Base-by-base conservation (phyloP, 2,888 invertebrate species). In the Synanthedon tipuliformis region DNA sequence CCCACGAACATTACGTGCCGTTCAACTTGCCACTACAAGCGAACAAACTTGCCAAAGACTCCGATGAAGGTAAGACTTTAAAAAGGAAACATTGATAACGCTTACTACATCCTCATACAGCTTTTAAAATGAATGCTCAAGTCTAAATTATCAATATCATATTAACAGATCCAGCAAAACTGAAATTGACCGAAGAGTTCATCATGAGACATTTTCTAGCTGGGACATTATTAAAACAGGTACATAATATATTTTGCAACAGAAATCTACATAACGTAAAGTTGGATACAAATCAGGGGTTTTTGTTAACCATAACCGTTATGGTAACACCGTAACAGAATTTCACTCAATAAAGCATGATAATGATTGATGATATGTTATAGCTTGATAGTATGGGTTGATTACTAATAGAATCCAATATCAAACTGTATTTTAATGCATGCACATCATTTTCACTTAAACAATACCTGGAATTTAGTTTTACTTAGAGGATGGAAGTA, bases 1-100 rank as follows among this genome's bases (percentile, higher is more conserved):
- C 93, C 41, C 98, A 99, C 71, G 98, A 99, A 74, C 98, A 99
- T 78, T 98, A 93, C 73, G 92, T 98, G 52, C 94, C 96, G 0
- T 92, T 98, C 66, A 97, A 97, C 80, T 89, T 98, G 68, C 98
- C 98, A 4, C 89, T 96, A 61, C 91, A 92, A 71, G 90, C 91
- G 51, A 90, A 89, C 54, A 81, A 80, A 59, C 59, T 82, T 13
- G 65, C 74, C 50, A 81, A 75, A 69, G 81, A 81, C 55, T 69
- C 71, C 50, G 75, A 78, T 60, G 78, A 81, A 68, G 85, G 86
- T 86, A 61, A 59, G 62, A 50, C 50, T 10, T 16, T 10, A 13
- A 23, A 16, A 13, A 40, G 8, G 8, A 27, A 27, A 15, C 8
- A 3, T n/a, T n/a, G 2, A 45, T 45, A 11, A 13, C 45, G 12